A percentile compares a stretch with the other conserved stretches of the same genome.
phyloP scores from a whole-genome alignment of 2,797 vertebrate species.

The Chanos chanos region DNA sequence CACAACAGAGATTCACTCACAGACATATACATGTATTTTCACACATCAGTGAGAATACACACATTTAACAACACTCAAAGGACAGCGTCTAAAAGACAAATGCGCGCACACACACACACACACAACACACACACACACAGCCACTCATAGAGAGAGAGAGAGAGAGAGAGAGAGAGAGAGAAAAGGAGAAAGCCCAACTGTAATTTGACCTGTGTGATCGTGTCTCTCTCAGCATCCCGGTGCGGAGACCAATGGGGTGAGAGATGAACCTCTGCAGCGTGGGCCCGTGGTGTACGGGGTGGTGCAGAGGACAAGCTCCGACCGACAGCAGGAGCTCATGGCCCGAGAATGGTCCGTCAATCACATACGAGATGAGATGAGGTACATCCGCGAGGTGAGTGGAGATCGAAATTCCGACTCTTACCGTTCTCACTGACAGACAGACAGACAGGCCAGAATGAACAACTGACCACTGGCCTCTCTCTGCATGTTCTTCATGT shows the following conservation, averaged over 20 bases:
- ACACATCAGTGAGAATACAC: not conserved
- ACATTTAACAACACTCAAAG: slow-evolving; percentile 7
- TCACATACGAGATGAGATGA: slow-evolving; percentile 96
- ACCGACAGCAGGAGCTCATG: slow-evolving; percentile 88
- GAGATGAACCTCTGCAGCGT: slow-evolving; percentile 65
- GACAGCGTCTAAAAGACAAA: too few species aligned
- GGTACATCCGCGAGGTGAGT: slow-evolving; percentile 93
- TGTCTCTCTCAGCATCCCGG: slow-evolving; percentile 74
- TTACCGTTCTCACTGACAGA: too few species aligned
- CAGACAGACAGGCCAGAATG: not conserved
- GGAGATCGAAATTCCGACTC: slow-evolving; percentile 1
- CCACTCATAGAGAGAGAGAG: too few species aligned
- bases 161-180: not conserved
- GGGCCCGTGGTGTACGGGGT: slow-evolving; percentile 81
- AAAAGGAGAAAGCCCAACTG: slow-evolving; percentile 33
- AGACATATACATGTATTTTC: not conserved
- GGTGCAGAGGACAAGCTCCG: slow-evolving; percentile 79
- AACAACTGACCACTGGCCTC: not conserved
- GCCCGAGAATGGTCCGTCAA: slow-evolving; percentile 87
- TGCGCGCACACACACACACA: not conserved
- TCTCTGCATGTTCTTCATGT: too few species aligned
- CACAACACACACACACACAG: too few species aligned
- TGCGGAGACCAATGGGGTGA: slow-evolving; percentile 75
- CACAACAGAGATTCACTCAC: not conserved
- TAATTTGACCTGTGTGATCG: slow-evolving; percentile 64